Conservation (phyloP, 2,797 vertebrate genomes). For the Sibirionetta formosa region DNA sequence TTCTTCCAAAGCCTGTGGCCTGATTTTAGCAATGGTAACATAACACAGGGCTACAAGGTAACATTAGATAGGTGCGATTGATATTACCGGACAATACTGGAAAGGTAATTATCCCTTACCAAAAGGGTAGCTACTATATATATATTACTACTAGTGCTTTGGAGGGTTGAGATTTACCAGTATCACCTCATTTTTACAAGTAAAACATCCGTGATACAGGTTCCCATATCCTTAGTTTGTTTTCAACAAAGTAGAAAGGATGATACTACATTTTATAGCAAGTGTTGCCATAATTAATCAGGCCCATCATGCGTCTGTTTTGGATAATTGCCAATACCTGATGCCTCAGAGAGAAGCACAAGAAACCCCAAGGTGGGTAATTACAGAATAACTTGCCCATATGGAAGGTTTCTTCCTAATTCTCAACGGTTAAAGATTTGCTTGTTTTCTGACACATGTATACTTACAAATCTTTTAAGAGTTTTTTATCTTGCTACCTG, state of each 20-base stretch:
- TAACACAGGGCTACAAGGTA: background rate
- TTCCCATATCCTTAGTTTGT: background rate
- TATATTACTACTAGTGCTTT: background rate
- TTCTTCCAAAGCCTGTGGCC: background rate
- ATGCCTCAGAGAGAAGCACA: constrained; percentile 5
- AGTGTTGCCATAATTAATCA: background rate
- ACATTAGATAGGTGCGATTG: background rate
- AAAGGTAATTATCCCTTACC: background rate
- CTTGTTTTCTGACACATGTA: background rate
- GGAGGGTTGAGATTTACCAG: background rate
- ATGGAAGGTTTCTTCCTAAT: background rate
- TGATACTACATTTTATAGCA: background rate
- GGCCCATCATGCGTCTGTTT: background rate
- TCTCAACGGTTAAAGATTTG: background rate
- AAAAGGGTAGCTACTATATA: background rate
- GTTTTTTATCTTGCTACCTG: background rate
- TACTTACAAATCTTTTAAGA: background rate
- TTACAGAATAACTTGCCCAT: background rate
- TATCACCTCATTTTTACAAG: background rate
- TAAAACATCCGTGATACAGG: background rate
- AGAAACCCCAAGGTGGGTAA: constrained; percentile 34
- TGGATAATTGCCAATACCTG: background rate
- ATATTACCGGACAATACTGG: background rate
- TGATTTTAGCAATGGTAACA: background rate
- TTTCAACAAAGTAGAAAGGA: background rate